Evolutionary conservation across 1,140 invertebrate species (phyloP).

Genomic region (Drosophila melanica): DNA sequence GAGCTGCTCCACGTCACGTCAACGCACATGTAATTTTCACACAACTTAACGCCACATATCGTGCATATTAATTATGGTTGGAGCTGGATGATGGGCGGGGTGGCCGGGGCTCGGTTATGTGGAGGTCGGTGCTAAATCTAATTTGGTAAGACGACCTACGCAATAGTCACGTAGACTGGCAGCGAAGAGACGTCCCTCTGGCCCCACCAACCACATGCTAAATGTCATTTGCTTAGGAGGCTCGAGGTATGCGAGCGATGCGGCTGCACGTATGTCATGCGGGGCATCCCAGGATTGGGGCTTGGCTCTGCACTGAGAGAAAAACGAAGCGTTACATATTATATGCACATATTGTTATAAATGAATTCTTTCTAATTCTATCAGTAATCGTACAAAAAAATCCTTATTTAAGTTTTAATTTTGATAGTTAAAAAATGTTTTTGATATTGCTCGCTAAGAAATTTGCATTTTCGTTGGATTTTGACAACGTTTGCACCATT

Average conservation of each 20-base stretch:
- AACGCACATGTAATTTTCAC: conserved; percentile 76
- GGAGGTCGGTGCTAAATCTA: conserved; percentile 51
- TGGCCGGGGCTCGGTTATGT: neutral
- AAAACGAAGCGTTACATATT: neutral
- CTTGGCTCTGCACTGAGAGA: neutral
- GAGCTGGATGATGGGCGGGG: neutral
- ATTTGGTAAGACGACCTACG: conserved; percentile 62
- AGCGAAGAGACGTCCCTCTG: conserved; percentile 12
- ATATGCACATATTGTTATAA: too few relatives aligned
- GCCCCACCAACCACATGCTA: conserved; percentile 33
- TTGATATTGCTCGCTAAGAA: too few relatives aligned
- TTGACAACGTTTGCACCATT: neutral
- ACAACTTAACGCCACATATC: conserved; percentile 80
- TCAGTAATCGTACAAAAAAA: too few relatives aligned
- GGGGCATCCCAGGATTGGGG: conserved; percentile 8
- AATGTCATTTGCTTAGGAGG: conserved; percentile 41
- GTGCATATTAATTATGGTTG: conserved; percentile 80
- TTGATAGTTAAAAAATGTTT: too few relatives aligned
- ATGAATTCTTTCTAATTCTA: too few relatives aligned
- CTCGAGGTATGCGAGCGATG: conserved; percentile 32
- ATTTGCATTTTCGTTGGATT: neutral
- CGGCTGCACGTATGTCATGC: conserved; percentile 63
- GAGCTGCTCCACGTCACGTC: conserved; percentile 61
- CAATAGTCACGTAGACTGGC: conserved; percentile 55
- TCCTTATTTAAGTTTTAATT: too few relatives aligned